Base-by-base conservation (phyloP, 2,797 vertebrate species). In the Microchirus variegatus region DNA sequence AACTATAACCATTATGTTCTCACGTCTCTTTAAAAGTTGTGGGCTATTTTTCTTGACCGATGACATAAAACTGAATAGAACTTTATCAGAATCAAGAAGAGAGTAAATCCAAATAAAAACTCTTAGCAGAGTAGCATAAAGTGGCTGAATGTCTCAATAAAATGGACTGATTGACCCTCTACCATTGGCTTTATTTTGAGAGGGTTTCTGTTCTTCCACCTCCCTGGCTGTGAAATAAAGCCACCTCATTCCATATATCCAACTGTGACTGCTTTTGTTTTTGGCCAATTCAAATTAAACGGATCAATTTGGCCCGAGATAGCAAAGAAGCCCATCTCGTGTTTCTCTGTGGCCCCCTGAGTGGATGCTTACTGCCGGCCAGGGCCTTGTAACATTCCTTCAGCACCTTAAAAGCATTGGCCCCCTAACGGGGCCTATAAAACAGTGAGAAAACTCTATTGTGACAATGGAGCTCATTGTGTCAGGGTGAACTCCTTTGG, bases 351-450 rank as follows among this genome's bases (percentile, higher is more conserved):
- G 63, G 68, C 69, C 46, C 55, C 0, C n/a, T n/a, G 18, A 59
- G 71, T 73, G 78, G 69, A 81, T 82, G 79, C 87, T 89, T 89
- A 91, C 85, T 80, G 80, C 83, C 77, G 59, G 73, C 69, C 60
- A 17, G 77, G 75, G 78, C 81, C 75, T 81, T 84, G 78, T 88
- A 87, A 81, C 82, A 87, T 89, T 91, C 86, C 79, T 84, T 72
- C 74, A 73, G 86, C 84, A 81, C 85, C 87, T 87, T 90, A 87
- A 92, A 91, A 92, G 90, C 89, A 77, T 71, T 70, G 79, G 3
- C 57, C 78, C 70, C 77, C 78, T 78, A 87, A 85, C 81, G 81
- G 78, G 75, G 74, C 67, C 86, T 72, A 86, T 90, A 87, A 92
- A 91, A 87, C 74, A 73, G 81, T 79, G 81, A 81, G 82, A 86